A percentile compares a stretch with the other conserved stretches of the same genome.
Conservation (phyloP, 2,888 invertebrate species). For the Sussaba pulchella region DNA sequence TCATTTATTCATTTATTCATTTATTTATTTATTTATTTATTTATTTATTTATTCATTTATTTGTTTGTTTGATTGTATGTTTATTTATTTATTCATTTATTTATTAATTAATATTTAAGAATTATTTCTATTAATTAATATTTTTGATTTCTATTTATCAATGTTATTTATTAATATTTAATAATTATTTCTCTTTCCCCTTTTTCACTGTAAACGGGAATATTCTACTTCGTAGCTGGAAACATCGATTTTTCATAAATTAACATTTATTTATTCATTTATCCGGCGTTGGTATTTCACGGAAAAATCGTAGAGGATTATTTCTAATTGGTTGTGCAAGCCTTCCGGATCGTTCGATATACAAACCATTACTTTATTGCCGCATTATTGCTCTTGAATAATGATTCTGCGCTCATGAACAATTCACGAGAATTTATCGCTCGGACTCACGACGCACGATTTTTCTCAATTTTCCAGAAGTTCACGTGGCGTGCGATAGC, state of each 20-base stretch:
- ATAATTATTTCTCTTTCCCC: too few species aligned
- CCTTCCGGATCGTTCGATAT: conserved; percentile 15
- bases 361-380: conserved; percentile 21
- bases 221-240: too few species aligned
- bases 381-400: not conserved
- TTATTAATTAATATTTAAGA: not conserved
- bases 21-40: too few species aligned
- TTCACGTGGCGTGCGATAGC: conserved; percentile 40
- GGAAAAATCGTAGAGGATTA: not conserved
- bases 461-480: conserved; percentile 56
- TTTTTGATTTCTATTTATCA: too few species aligned
- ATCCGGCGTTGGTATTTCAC: not conserved
- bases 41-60: too few species aligned
- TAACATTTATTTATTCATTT: not conserved
- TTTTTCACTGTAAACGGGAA: too few species aligned
- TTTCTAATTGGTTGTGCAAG: not conserved
- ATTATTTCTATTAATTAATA: too few species aligned
- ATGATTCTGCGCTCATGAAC: conserved; percentile 12
- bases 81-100: too few species aligned
- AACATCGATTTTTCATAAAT: too few species aligned
- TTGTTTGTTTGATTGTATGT: too few species aligned
- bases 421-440: conserved; percentile 23
- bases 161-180: too few species aligned
- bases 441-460: not conserved
- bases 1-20: too few species aligned